These are phyloP conservation scores for Vimba vimba DNA, from an alignment of 2,113 vertebrate species.

Conservation along the genomic window DNA sequence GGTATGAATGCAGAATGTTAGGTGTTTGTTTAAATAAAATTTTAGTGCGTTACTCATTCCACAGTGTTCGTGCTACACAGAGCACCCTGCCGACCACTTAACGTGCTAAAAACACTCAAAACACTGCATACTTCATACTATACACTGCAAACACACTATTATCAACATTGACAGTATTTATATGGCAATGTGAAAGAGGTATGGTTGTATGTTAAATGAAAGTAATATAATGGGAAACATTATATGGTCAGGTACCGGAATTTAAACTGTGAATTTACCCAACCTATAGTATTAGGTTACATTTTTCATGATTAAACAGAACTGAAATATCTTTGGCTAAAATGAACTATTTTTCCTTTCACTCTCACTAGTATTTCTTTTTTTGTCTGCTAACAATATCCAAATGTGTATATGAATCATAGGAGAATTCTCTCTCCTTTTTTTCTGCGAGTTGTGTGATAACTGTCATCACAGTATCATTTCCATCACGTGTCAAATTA, in stretches of 20 bases:
- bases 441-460: not conserved
- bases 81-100: not conserved
- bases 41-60: no score
- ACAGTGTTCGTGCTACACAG: not conserved
- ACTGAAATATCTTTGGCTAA: not conserved
- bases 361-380: not conserved
- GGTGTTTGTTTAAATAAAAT: no score
- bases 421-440: not conserved
- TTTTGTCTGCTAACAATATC: not conserved
- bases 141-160: not conserved
- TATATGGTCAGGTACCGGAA: not conserved
- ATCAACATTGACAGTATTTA: not conserved
- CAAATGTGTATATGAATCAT: not conserved
- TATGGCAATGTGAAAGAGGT: not conserved
- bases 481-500: not conserved
- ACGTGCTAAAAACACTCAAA: not conserved
- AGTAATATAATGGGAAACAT: not conserved
- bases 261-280: not conserved
- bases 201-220: not conserved
- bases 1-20: not conserved
- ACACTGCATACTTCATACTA: not conserved
- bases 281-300: not conserved
- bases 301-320: not conserved
- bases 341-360: not conserved
- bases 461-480: not conserved